These are phyloP conservation scores for Eonycteris spelaea DNA, from an alignment of 2,113 vertebrate species.

Conservation along the genomic window DNA sequence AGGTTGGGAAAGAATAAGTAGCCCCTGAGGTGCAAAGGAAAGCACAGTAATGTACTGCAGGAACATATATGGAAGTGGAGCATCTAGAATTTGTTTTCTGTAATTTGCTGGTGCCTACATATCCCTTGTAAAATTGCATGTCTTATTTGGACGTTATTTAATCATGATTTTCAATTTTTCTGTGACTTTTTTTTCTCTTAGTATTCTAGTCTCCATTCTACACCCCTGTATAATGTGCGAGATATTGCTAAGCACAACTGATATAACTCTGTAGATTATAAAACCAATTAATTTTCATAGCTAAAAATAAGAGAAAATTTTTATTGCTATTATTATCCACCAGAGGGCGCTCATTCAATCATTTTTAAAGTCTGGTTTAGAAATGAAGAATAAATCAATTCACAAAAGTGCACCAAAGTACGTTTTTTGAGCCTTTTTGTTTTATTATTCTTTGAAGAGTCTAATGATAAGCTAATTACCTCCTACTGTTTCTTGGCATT, in stretches of 20 bases:
- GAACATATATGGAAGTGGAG: neutral
- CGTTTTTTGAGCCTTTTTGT: neutral
- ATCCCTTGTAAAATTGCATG: neutral
- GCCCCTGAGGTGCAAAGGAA: neutral
- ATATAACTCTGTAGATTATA: neutral
- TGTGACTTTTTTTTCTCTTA: neutral
- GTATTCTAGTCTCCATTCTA: neutral
- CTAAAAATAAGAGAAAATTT: neutral
- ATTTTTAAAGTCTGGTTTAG: neutral
- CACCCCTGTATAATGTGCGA: neutral
- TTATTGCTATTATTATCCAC: constrained; percentile 7
- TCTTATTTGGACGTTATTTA: neutral
- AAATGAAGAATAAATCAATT: neutral
- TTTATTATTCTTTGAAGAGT: neutral
- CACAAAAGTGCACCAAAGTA: neutral
- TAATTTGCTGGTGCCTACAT: neutral
- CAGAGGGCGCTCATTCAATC: neutral
- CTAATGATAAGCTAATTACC: neutral
- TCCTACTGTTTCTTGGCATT: neutral
- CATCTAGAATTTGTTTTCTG: neutral
- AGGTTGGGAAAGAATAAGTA: neutral
- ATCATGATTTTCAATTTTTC: constrained; percentile 19
- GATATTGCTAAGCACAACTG: neutral
- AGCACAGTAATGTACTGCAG: neutral
- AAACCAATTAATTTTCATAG: neutral